Evolutionary conservation across 1,140 invertebrate species (phyloP).

Genomic region (Scaptodrosophila lebanonensis): DNA sequence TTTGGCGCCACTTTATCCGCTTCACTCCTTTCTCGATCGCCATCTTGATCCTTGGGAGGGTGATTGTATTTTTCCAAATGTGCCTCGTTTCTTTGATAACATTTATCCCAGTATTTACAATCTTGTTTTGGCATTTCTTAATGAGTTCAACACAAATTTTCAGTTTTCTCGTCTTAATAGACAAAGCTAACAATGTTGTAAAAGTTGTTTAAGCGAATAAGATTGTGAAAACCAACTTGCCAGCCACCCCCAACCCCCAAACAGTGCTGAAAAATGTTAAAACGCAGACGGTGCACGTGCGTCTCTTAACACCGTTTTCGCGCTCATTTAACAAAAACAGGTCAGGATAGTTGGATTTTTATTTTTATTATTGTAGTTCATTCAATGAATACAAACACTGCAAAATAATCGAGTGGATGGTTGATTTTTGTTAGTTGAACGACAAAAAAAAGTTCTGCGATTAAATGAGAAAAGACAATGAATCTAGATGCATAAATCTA

Average conservation of each 20-base stretch:
- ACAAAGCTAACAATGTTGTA: too few species aligned
- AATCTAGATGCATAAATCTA: slow-evolving; percentile 21
- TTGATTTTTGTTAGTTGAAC: slow-evolving; percentile 43
- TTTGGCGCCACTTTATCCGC: slow-evolving; percentile 58
- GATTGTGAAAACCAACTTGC: too few species aligned
- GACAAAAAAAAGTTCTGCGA: slow-evolving; percentile 45
- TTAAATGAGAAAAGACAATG: slow-evolving; percentile 45
- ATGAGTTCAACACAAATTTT: slow-evolving; percentile 5
- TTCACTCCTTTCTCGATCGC: slow-evolving; percentile 2
- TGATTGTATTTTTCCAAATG: slow-evolving; percentile 89
- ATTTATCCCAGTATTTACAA: slow-evolving; percentile 89
- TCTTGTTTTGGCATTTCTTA: slow-evolving; percentile 61
- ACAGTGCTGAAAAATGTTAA: too few species aligned
- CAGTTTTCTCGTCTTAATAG: slow-evolving; percentile 9
- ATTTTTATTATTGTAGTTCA: slow-evolving; percentile 62
- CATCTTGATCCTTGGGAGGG: slow-evolving; percentile 70
- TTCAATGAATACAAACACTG: slow-evolving; percentile 65
- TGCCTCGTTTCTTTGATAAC: slow-evolving; percentile 89
- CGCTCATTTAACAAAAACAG: too few species aligned
- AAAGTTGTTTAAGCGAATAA: too few species aligned
- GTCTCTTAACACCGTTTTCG: too few species aligned
- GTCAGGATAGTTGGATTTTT: slow-evolving; percentile 5
- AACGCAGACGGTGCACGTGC: too few species aligned
- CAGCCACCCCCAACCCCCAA: too few species aligned
- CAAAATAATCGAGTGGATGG: slow-evolving; percentile 43